A percentile compares a stretch with the other conserved stretches of the same genome.
These are phyloP conservation scores for Eubucco bourcierii DNA, from an alignment of 2,113 vertebrate genomes.

Conservation along the genomic window DNA sequence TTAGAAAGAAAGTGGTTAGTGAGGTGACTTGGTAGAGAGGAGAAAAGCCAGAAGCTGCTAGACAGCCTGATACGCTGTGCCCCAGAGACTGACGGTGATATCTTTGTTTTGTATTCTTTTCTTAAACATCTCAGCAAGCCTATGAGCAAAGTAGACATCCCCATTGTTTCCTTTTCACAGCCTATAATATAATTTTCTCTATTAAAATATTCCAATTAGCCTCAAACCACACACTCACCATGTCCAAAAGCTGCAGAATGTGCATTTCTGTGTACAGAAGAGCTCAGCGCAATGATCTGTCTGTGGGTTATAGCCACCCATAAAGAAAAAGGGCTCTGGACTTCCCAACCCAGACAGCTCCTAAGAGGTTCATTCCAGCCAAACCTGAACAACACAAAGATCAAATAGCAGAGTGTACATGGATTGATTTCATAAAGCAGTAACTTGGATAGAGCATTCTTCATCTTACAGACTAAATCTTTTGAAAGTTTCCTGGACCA, in stretches of 20 bases:
- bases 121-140: no score
- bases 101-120: no score
- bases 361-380: background rate
- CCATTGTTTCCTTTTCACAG: no score
- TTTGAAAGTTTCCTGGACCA: background rate
- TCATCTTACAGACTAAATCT: background rate
- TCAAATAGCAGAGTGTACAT: background rate
- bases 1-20: no score
- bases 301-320: background rate
- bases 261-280: background rate
- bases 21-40: no score
- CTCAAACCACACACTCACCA: no score
- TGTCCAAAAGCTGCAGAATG: background rate
- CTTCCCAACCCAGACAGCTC: background rate
- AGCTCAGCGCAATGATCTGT: background rate
- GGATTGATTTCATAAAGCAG: background rate
- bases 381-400: background rate
- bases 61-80: no score
- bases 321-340: background rate
- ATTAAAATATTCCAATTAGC: no score
- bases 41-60: no score
- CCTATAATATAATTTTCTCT: no score
- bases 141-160: no score
- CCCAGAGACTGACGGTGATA: no score
- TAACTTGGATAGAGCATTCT: background rate